These are phyloP conservation scores for Nasonia longicornis DNA, from an alignment of 1,140 invertebrate genomes.

Conservation along the genomic window DNA sequence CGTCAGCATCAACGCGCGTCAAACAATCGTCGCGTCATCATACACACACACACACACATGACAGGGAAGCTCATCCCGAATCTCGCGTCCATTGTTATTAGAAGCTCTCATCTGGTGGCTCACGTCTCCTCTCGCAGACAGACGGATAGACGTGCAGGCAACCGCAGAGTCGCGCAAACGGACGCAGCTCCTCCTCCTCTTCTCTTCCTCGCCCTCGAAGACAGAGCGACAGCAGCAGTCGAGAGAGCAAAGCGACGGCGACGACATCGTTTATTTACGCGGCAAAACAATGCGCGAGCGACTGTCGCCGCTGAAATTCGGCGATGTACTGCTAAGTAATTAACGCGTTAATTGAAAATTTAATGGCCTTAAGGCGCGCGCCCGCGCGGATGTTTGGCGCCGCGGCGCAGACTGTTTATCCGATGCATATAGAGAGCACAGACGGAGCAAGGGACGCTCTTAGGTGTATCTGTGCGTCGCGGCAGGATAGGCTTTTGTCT, in stretches of 20 bases:
- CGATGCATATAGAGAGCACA: background rate
- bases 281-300: background rate
- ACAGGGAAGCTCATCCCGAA: too few species aligned
- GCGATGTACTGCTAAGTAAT: conserved; percentile 13
- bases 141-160: background rate
- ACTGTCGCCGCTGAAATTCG: background rate
- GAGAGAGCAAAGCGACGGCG: background rate
- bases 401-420: background rate
- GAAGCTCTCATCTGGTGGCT: background rate
- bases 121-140: background rate
- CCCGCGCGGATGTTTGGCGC: background rate
- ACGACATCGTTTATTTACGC: conserved; percentile 3
- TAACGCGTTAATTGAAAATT: conserved; percentile 36
- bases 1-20: background rate
- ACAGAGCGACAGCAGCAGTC: background rate
- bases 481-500: background rate
- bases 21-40: background rate
- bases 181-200: too few species aligned
- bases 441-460: background rate
- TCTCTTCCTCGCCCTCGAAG: background rate
- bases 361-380: conserved; percentile 13
- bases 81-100: conserved; percentile 6
- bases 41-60: too few species aligned
- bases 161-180: background rate
- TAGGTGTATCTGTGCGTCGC: background rate